Base-by-base conservation (phyloP, 2,888 invertebrate genomes). In the Watsonalla binaria region DNA sequence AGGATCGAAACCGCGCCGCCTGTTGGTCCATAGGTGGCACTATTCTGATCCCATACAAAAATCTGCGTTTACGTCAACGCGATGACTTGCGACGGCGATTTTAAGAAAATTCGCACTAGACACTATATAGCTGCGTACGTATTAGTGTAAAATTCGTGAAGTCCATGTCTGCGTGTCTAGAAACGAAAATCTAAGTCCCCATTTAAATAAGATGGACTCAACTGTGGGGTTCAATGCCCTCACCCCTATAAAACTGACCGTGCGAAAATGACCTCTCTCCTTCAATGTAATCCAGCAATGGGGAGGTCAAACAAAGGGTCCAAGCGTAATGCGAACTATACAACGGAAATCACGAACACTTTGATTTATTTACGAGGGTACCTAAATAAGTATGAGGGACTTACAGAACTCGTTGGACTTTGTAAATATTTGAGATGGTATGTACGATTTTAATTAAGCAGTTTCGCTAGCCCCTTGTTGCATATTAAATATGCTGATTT, bases 131-230 rank as follows among this genome's bases (percentile, higher is more conserved):
- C n/a, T n/a, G n/a, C n/a, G n/a, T n/a, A n/a, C n/a, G n/a, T 35
- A 35, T 7, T 35, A 6, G 7, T 35, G 35, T 35, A 35, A 6
- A 35, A 6, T 35, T 35, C 6, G 6, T 6, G 6, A 35, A 2
- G 9, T 9, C 6, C 6, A 37, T 42, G 11, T 4, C 4, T 42
- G 11, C 0, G 11, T 42, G 11, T 58, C 58, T 63, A 63, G 65
- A 56, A 61, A 50, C 56, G 55, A 57, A 58, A 56, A 62, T 61
- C 63, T 65, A 76, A 78, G 77, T 74, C 62, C 70, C 72, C 78
- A 79, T 76, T 78, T 75, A 79, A 78, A 81, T 78, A 65, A 74
- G 72, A 74, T 72, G 63, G 70, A 63, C 69, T 62, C 66, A 37
- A 9, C 65, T 66, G 64, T 60, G 55, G 65, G 68, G 63, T 59